Conservation (phyloP, 2,797 vertebrate genomes). For the Varecia variegata region DNA sequence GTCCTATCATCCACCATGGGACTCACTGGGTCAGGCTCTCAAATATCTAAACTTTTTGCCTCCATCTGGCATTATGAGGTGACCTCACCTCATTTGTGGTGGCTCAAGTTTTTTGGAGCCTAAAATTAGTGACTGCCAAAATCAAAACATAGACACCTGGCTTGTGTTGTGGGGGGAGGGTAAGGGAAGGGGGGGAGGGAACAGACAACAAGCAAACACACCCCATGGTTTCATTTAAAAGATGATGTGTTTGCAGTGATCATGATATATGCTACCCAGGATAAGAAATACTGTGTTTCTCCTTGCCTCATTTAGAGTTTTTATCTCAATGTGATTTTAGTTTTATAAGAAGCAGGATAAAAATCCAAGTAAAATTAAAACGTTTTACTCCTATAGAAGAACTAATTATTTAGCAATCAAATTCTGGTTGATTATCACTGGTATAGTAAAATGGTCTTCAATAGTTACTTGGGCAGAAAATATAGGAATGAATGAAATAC, state of each 20-base stretch:
- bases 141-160: neutral
- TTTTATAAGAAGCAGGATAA: neutral
- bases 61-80: conserved; percentile 47
- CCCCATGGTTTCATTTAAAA: conserved; percentile 21
- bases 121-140: conserved; percentile 47
- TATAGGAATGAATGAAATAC: conserved; percentile 32
- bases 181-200: neutral
- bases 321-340: neutral
- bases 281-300: conserved; percentile 7
- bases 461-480: neutral
- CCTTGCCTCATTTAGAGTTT: neutral
- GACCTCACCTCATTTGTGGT: conserved; percentile 31
- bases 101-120: neutral
- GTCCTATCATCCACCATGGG: conserved; percentile 46
- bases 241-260: neutral
- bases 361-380: neutral
- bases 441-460: neutral
- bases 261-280: neutral
- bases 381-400: neutral
- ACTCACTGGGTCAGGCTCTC: neutral
- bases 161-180: neutral
- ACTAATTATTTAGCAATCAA: conserved; percentile 25
- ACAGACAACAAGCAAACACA: neutral
- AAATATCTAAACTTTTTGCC: conserved; percentile 40
- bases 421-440: neutral